Conservation (phyloP, 2,888 invertebrate genomes). For the Leucophora obtusa region DNA sequence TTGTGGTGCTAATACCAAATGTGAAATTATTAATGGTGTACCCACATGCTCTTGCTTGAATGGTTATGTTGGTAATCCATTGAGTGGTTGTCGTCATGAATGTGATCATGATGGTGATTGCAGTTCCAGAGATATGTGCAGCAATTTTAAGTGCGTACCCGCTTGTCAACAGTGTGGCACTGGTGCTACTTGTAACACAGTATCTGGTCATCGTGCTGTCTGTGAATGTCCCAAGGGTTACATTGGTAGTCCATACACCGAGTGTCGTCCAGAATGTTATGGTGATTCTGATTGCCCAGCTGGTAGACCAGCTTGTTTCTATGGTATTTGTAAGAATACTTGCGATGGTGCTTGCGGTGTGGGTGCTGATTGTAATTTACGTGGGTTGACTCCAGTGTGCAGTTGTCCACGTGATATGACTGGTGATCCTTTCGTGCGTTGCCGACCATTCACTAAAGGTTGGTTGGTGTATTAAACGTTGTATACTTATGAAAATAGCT, state of each 20-base stretch:
- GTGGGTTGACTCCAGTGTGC: constrained; percentile 89
- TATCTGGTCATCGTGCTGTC: constrained; percentile 85
- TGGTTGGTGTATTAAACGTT: constrained; percentile 66
- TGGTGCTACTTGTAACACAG: constrained; percentile 87
- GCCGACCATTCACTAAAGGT: constrained; percentile 90
- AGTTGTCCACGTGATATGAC: constrained; percentile 93
- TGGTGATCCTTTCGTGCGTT: constrained; percentile 90
- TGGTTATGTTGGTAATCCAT: constrained; percentile 86
- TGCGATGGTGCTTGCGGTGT: constrained; percentile 90
- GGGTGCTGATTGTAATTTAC: constrained; percentile 86
- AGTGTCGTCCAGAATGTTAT: constrained; percentile 89
- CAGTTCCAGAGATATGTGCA: constrained; percentile 84
- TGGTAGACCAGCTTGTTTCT: constrained; percentile 87
- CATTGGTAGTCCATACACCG: constrained; percentile 86
- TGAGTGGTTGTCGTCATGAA: constrained; percentile 89
- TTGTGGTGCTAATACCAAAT: constrained; percentile 89
- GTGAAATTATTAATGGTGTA: constrained; percentile 86
- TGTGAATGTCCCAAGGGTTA: constrained; percentile 91
- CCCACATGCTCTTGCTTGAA: constrained; percentile 89
- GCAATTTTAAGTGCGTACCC: constrained; percentile 85
- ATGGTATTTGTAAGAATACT: constrained; percentile 90
- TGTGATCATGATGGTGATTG: constrained; percentile 89
- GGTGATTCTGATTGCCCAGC: constrained; percentile 88
- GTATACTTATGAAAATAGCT: neutral
- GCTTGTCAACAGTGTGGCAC: constrained; percentile 89